Conservation (phyloP, 2,797 vertebrate species). For the Hypotaenidia okinawae region DNA sequence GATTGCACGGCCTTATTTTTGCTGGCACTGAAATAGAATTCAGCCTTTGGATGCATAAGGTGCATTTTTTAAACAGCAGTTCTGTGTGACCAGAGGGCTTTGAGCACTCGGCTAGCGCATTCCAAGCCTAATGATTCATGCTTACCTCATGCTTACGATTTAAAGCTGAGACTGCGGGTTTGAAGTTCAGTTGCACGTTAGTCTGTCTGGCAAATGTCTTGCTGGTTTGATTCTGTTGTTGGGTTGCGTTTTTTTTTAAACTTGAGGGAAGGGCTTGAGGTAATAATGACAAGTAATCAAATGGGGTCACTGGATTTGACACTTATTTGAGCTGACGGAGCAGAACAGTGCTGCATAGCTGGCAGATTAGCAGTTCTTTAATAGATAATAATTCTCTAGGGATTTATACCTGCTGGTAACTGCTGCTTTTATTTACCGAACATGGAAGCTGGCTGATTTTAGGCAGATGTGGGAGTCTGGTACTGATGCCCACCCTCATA, state of each 20-base stretch:
- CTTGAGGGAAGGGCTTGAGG: not conserved
- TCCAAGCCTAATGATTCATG: not conserved
- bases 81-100: not conserved
- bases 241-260: not conserved
- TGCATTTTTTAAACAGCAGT: constrained; percentile 5
- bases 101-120: not conserved
- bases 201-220: not conserved
- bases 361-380: constrained; percentile 12
- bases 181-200: not conserved
- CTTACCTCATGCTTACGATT: not conserved
- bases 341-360: not conserved
- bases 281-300: not conserved
- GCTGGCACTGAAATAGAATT: not conserved
- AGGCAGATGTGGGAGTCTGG: not conserved
- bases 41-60: fast-evolving
- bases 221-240: not conserved
- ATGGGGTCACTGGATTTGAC: not conserved
- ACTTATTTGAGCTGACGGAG: constrained; percentile 3
- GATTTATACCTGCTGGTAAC: not conserved
- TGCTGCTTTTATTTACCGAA: not conserved
- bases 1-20: not conserved
- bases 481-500: not conserved
- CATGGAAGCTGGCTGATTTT: not conserved
- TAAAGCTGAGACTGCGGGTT: not conserved
- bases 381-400: constrained; percentile 1